Evolutionary conservation across 2,888 invertebrate genomes (phyloP).

Genomic region (Tenodera sinensis): DNA sequence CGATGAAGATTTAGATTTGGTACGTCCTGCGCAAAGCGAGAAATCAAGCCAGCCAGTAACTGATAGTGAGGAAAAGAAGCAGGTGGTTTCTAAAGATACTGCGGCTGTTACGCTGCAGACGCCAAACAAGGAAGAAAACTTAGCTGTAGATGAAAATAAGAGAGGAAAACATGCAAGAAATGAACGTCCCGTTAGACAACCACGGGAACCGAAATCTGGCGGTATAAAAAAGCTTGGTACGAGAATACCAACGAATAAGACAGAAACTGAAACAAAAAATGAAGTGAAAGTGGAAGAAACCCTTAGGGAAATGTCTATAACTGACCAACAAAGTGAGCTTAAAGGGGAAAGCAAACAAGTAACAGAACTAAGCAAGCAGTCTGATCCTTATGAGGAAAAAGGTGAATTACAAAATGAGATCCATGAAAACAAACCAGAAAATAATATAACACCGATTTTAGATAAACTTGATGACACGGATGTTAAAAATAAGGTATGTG

Average conservation of each 20-base stretch:
- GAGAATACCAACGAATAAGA: constrained; percentile 26
- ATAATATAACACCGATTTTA: constrained; percentile 36
- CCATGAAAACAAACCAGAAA: constrained; percentile 34
- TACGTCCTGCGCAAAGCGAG: background rate
- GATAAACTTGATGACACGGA: constrained; percentile 36
- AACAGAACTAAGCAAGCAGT: background rate
- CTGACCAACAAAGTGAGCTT: background rate
- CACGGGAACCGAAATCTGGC: constrained; percentile 28
- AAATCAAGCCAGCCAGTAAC: background rate
- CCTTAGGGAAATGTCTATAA: background rate
- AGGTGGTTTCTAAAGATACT: background rate
- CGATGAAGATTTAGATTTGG: constrained; percentile 58
- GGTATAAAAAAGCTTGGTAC: constrained; percentile 37
- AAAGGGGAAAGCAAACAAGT: background rate
- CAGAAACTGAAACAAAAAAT: background rate
- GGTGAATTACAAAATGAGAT: background rate
- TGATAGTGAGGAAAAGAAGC: background rate
- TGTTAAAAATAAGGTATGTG: background rate
- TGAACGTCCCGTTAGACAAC: constrained; percentile 29
- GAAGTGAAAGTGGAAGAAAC: background rate
- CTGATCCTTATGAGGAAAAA: background rate
- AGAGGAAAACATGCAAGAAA: constrained; percentile 8
- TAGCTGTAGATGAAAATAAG: background rate
- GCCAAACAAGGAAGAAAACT: too few relatives aligned
- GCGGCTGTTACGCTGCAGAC: background rate